Base-by-base conservation (phyloP, 1,140 invertebrate species). In the Helicoverpa zea region DNA sequence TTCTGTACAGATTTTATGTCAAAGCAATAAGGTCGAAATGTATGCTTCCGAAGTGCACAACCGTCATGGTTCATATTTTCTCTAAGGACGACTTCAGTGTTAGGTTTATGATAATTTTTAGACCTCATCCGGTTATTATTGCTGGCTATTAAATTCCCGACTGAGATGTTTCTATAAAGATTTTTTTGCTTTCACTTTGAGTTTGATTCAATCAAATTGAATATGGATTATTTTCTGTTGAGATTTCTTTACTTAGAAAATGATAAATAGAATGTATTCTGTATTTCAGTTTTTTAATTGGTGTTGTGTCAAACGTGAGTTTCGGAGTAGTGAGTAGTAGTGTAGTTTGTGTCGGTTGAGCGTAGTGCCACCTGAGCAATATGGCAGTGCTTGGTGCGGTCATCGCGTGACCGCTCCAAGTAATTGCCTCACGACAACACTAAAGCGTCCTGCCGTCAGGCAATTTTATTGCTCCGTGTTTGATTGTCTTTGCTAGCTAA, bases 71-170 rank as follows among this genome's bases (percentile, higher is more conserved):
- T 70, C 13, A 79, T 79, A 68, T 79, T 81, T 81, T 80, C 58
- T 58, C 73, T 64, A 77, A 81, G 64, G 80, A 58, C 64, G 78
- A 76, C 18, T 68, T 70, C 64, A 83, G 82, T 83, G 82, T 83
- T 80, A 80, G 82, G 82, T 75, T 83, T 83, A 83, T 83, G 82
- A 80, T 83, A 83, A 83, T 83, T 83, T 83, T 83, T 83, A 83
- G 79, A 63, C 82, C 82, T 78, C 78, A 83, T 83, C 77, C 79
- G 58, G 74, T 80, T 80, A 83, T 83, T 83, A 83, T 83, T 68
- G 78, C 35, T 43, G 54, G 66, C 82, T 78, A 83, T 83, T 83
- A 83, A 80, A 83, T 83, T 80, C 82, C 58, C 56, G 73, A 72
- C 79, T 76, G 72, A 77, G 79, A 83, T 83, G 81, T 79, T 78